phyloP scores from a whole-genome alignment of 2,797 vertebrate species.

The Syndactyla subalaris region DNA sequence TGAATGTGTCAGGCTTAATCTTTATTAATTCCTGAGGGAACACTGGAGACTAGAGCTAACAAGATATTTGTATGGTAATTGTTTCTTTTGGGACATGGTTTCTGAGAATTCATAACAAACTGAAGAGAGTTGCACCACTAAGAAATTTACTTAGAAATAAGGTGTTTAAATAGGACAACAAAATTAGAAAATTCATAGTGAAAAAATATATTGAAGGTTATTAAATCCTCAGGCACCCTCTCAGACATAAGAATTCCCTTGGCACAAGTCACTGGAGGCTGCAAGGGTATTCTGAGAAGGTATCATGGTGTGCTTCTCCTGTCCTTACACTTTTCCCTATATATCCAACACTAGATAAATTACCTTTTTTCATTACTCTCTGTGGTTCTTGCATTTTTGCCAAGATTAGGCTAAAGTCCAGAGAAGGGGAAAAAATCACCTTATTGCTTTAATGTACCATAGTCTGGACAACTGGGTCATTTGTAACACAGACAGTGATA shows the following conservation, averaged over 20 bases:
- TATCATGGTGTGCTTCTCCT: not conserved
- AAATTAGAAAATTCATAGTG: not conserved
- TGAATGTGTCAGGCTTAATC: constrained; percentile 18
- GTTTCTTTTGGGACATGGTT: constrained; percentile 21
- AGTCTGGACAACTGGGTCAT: not conserved
- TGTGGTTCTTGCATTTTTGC: not conserved
- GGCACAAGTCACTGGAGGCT: not conserved
- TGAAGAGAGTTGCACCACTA: not conserved
- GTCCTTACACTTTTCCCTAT: not conserved
- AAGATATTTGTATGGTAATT: constrained; percentile 38
- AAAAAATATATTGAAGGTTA: not conserved
- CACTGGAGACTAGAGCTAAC: not conserved
- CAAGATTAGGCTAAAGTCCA: not conserved
- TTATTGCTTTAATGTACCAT: not conserved
- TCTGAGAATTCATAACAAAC: constrained; percentile 24
- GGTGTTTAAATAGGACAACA: not conserved
- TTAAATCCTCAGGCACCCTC: not conserved
- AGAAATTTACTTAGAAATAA: constrained; percentile 28
- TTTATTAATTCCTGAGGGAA: constrained; percentile 8
- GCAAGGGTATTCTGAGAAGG: not conserved
- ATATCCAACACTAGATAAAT: not conserved
- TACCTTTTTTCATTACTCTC: not conserved
- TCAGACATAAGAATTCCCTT: not conserved
- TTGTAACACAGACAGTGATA: not conserved
- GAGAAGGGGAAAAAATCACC: not conserved